phyloP scores from a whole-genome alignment of 2,888 invertebrate genomes.

The Cybosia mesomella region DNA sequence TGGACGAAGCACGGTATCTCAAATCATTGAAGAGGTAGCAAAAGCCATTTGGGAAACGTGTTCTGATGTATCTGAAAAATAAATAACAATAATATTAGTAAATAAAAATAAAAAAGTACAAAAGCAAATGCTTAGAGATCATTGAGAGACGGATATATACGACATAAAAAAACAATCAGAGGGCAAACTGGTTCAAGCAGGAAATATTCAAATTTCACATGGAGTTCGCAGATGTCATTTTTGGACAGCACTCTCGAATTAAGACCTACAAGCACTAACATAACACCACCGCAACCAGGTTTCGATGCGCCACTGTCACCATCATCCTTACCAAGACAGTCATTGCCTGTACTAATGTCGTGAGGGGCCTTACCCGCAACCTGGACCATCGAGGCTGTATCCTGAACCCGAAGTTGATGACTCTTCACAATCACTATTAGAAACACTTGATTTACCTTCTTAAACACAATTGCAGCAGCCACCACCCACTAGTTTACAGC shows the following conservation, averaged over 20 bases:
- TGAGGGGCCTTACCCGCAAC: slow-evolving; percentile 7
- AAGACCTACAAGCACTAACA: slow-evolving; percentile 7
- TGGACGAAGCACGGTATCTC: no score
- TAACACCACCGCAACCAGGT: slow-evolving; percentile 9
- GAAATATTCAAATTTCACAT: slow-evolving; percentile 11
- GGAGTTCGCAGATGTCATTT: slow-evolving; percentile 8
- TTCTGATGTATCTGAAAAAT: slow-evolving; percentile 6
- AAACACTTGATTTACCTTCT: background rate
- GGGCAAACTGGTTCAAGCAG: slow-evolving; percentile 7
- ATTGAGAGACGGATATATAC: slow-evolving; percentile 11
- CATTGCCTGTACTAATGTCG: slow-evolving; percentile 6
- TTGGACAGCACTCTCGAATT: slow-evolving; percentile 12
- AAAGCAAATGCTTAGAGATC: slow-evolving; percentile 12
- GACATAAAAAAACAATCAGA: slow-evolving; percentile 10
- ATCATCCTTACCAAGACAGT: slow-evolving; percentile 8
- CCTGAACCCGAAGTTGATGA: slow-evolving; percentile 9
- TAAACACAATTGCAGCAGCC: background rate
- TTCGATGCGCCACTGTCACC: slow-evolving; percentile 10
- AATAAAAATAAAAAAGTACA: slow-evolving; percentile 2
- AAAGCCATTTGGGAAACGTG: no score
- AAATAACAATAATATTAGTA: slow-evolving; percentile 2
- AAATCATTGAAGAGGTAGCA: no score
- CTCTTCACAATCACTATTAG: slow-evolving; percentile 11
- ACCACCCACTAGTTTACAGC: slow-evolving; percentile 1
- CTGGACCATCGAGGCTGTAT: slow-evolving; percentile 3